phyloP scores from a whole-genome alignment of 2,888 invertebrate species.

The Apoderus coryli region DNA sequence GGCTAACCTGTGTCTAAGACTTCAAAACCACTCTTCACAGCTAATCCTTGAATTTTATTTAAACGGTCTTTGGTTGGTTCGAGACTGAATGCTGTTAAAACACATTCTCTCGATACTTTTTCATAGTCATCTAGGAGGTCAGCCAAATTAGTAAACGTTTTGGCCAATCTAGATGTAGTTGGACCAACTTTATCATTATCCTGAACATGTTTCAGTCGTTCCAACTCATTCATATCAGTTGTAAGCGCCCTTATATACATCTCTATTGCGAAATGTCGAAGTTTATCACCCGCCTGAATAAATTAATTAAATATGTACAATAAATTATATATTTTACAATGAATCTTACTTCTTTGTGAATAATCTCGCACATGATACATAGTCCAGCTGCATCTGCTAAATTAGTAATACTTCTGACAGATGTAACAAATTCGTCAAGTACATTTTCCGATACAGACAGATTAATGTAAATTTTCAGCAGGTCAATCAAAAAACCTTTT shows the following conservation, averaged over 20 bases:
- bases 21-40: conserved; percentile 35
- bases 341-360: conserved; percentile 26
- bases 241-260: conserved; percentile 60
- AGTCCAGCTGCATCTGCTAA: conserved; percentile 53
- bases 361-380: conserved; percentile 47
- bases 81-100: conserved; percentile 61
- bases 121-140: conserved; percentile 42
- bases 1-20: conserved; percentile 26
- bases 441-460: conserved; percentile 25
- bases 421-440: conserved; percentile 23
- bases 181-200: conserved; percentile 38
- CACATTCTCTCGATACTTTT: conserved; percentile 52
- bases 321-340: conserved; percentile 4
- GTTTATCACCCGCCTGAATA: conserved; percentile 25
- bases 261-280: conserved; percentile 54
- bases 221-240: conserved; percentile 61
- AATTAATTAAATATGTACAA: conserved; percentile 6
- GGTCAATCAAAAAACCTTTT: conserved; percentile 24
- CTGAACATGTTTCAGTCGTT: conserved; percentile 44
- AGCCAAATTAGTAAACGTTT: conserved; percentile 50
- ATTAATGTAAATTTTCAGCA: conserved; percentile 30
- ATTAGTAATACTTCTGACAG: conserved; percentile 30
- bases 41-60: conserved; percentile 40
- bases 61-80: conserved; percentile 49
- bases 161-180: conserved; percentile 41